Percentiles rank a stretch among this genome's conserved stretches.
phyloP scores from a whole-genome alignment of 1,140 invertebrate genomes.

The Drosophila prosaltans region DNA sequence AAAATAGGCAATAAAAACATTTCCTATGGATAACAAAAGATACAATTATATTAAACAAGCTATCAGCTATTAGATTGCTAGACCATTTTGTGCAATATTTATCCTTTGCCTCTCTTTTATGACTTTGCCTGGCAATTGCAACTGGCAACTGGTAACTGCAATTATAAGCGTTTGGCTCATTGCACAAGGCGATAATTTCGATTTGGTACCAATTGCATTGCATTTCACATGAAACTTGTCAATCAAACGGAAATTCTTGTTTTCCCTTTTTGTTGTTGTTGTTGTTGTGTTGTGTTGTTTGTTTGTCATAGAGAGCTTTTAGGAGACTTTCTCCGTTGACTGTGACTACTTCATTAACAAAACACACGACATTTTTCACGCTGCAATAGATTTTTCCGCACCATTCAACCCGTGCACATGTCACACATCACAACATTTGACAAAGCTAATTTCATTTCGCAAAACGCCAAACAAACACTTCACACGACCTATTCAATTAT shows the following conservation, averaged over 20 bases:
- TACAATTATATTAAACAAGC: not conserved
- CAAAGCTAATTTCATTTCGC: conserved; percentile 75
- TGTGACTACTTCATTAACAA: conserved; percentile 81
- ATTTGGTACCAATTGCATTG: conserved; percentile 20
- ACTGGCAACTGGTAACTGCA: conserved; percentile 51
- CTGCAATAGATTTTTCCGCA: conserved; percentile 71
- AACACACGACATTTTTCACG: conserved; percentile 67
- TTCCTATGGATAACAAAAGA: not conserved
- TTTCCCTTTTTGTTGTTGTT: conserved; percentile 31
- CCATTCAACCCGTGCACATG: conserved; percentile 63
- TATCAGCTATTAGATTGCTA: too few relatives aligned
- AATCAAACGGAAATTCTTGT: conserved; percentile 59
- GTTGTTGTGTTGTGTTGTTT: conserved; percentile 20
- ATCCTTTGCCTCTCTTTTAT: not conserved
- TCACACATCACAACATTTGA: conserved; percentile 57
- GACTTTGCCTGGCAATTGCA: not conserved
- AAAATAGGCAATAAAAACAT: not conserved
- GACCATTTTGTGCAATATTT: too few relatives aligned
- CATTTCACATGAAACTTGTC: conserved; percentile 32
- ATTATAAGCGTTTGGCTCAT: conserved; percentile 72
- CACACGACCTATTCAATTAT: conserved; percentile 80
- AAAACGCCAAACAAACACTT: conserved; percentile 79
- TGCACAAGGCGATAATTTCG: conserved; percentile 43
- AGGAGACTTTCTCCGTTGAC: conserved; percentile 65
- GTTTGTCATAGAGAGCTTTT: conserved; percentile 41